These are phyloP conservation scores for Neogale vison DNA, from an alignment of 2,113 vertebrate species.

Conservation along the genomic window DNA sequence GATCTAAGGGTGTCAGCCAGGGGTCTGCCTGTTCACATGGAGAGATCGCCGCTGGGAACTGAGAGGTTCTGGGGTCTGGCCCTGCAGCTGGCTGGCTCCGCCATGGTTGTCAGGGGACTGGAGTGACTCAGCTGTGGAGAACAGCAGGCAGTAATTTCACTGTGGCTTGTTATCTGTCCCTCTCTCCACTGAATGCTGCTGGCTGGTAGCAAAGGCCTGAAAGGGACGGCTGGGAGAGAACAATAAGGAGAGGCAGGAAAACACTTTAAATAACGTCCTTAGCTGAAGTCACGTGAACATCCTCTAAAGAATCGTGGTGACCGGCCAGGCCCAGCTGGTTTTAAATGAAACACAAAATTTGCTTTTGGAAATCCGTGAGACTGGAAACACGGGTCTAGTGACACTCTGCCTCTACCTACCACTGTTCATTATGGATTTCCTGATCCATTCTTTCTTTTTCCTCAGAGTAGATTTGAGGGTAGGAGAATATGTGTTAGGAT, in stretches of 20 bases:
- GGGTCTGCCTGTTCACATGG: slow-evolving; percentile 37
- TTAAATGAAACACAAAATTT: slow-evolving; percentile 56
- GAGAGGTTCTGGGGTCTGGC: slow-evolving; percentile 37
- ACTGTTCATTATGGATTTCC: background rate
- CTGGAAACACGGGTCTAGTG: background rate
- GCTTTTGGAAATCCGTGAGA: background rate
- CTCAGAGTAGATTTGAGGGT: background rate
- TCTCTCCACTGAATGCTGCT: slow-evolving; percentile 21
- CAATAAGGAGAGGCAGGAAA: slow-evolving; percentile 13
- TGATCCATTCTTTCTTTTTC: slow-evolving; percentile 9
- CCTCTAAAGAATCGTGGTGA: slow-evolving; percentile 5
- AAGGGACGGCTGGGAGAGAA: background rate
- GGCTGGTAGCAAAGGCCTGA: slow-evolving; percentile 32
- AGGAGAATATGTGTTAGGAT: background rate
- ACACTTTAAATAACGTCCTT: slow-evolving; percentile 67
- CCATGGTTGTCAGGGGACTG: slow-evolving; percentile 52
- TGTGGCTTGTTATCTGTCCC: slow-evolving; percentile 32
- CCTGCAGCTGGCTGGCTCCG: slow-evolving; percentile 52
- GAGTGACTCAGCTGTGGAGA: slow-evolving; percentile 46
- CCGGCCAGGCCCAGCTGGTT: background rate
- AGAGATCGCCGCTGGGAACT: slow-evolving; percentile 44
- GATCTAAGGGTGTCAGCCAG: slow-evolving; percentile 41
- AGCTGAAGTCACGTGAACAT: slow-evolving; percentile 58
- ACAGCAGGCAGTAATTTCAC: slow-evolving; percentile 18
- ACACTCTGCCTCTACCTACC: background rate